A percentile compares a stretch with the other conserved stretches of the same genome.
phyloP scores from a whole-genome alignment of 1,140 invertebrate genomes.

The Drosophila asahinai region DNA sequence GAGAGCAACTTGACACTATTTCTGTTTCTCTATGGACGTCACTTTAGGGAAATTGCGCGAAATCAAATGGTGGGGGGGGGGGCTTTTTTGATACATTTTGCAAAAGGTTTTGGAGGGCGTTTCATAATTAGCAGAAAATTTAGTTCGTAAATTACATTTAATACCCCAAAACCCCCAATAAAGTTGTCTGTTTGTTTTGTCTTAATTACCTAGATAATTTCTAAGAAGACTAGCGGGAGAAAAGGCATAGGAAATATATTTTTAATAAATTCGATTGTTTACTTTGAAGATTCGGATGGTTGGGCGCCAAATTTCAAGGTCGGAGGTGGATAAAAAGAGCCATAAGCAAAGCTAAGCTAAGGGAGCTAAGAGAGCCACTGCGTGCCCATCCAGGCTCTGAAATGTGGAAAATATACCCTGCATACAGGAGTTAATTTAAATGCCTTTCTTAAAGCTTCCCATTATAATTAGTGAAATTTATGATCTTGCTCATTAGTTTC shows the following conservation, averaged over 20 bases:
- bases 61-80: conserved; percentile 2
- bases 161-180: neutral
- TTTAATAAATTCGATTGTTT: neutral
- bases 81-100: neutral
- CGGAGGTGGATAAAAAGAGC: accelerated
- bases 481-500: neutral
- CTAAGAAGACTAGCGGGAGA: too few species aligned
- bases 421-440: neutral
- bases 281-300: neutral
- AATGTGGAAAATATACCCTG: neutral
- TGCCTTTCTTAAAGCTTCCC: neutral
- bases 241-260: neutral
- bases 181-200: neutral
- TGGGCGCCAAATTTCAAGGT: neutral
- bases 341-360: too few species aligned
- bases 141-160: neutral
- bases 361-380: too few species aligned
- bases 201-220: neutral
- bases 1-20: conserved; percentile 51
- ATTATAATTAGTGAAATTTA: neutral
- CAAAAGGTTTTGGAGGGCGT: conserved; percentile 12
- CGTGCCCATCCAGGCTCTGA: neutral
- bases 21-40: conserved; percentile 25
- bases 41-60: conserved; percentile 18
- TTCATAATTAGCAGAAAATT: too few species aligned